Evolutionary conservation across 2,113 vertebrate genomes (phyloP).

Genomic region (Furnarius figulus): DNA sequence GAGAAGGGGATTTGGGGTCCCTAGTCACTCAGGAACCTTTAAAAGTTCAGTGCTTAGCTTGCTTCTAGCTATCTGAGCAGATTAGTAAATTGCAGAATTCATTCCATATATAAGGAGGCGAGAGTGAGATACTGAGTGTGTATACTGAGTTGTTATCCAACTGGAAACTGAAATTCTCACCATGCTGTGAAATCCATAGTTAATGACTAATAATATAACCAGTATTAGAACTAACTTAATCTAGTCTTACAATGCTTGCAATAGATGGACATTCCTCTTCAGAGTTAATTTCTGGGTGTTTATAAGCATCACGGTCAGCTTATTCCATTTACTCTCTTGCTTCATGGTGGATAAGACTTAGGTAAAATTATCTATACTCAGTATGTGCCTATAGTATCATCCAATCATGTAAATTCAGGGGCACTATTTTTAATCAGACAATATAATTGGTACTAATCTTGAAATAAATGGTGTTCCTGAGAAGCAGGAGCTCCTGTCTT

Average conservation of each 20-base stretch:
- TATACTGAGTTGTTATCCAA: neutral
- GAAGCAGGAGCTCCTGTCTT: slow-evolving; percentile 46
- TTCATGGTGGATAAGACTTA: neutral
- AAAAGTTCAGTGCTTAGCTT: neutral
- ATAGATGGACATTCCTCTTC: neutral
- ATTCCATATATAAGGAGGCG: neutral
- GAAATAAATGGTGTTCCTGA: slow-evolving; percentile 51
- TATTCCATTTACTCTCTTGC: neutral
- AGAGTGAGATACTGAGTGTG: neutral
- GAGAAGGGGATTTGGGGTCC: neutral
- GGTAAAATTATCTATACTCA: slow-evolving; percentile 22
- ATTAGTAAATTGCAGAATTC: neutral
- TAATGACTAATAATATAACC: neutral
- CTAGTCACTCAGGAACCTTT: neutral
- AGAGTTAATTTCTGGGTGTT: slow-evolving; percentile 5
- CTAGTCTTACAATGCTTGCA: neutral
- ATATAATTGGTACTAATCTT: slow-evolving; percentile 62
- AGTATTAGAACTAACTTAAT: neutral
- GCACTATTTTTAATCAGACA: slow-evolving; percentile 66
- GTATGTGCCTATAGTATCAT: slow-evolving; percentile 28
- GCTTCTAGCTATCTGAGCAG: neutral
- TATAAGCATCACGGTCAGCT: neutral
- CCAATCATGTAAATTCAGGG: slow-evolving; percentile 62
- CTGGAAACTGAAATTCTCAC: neutral
- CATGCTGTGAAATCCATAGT: neutral